Evolutionary conservation across 2,797 vertebrate genomes (phyloP).

Genomic region (Crocidura indochinensis): DNA sequence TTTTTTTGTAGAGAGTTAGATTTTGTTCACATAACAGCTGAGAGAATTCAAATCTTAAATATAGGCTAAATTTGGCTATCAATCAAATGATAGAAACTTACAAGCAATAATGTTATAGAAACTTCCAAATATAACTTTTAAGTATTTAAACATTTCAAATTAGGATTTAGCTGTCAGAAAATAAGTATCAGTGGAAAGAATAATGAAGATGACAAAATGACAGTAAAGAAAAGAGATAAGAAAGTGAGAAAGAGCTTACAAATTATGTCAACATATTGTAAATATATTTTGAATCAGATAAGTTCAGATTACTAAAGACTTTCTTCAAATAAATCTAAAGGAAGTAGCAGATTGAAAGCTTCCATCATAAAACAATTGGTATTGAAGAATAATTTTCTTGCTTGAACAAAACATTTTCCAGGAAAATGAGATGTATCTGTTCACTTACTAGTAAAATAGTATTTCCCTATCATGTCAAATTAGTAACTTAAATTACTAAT

Average conservation of each 20-base stretch:
- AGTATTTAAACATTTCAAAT: slow-evolving; percentile 44
- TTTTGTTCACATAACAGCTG: neutral
- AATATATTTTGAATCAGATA: slow-evolving; percentile 34
- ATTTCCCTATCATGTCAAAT: neutral
- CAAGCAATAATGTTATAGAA: slow-evolving; percentile 15
- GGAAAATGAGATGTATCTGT: neutral
- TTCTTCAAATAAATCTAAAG: neutral
- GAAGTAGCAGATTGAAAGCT: slow-evolving; percentile 2
- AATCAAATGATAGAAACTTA: too few relatives aligned
- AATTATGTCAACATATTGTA: neutral
- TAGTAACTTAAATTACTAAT: slow-evolving; percentile 9
- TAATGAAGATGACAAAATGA: neutral
- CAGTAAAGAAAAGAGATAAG: neutral
- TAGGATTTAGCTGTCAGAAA: slow-evolving; percentile 33
- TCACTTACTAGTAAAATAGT: neutral
- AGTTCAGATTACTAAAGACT: slow-evolving; percentile 6
- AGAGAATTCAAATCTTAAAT: neutral
- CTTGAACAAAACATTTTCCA: slow-evolving; percentile 2
- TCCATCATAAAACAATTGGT: neutral
- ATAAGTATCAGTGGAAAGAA: slow-evolving; percentile 21
- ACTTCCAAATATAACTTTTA: slow-evolving; percentile 8
- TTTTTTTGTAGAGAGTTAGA: slow-evolving; percentile 1
- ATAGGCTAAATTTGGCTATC: slow-evolving; percentile 29
- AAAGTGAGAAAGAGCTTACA: slow-evolving; percentile 35
- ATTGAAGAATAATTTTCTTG: slow-evolving; percentile 14